phyloP scores from a whole-genome alignment of 1,140 invertebrate species.

The Nautilus pompilius region DNA sequence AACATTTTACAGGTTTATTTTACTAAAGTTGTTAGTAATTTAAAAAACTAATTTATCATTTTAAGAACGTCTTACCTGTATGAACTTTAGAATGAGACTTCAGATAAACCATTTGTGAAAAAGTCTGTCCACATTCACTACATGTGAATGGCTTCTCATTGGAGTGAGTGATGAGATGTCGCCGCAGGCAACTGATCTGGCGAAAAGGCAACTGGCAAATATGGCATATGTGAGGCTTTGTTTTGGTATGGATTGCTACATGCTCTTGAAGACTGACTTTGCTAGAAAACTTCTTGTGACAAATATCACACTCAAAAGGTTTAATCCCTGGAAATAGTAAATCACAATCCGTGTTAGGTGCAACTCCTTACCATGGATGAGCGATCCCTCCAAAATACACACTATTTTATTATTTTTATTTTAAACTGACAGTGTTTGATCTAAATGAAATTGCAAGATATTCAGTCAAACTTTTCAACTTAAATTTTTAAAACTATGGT shows the following conservation, averaged over 20 bases:
- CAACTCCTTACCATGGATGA: no score
- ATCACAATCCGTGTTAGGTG: no score
- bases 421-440: no score
- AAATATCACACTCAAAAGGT: conserved; percentile 45
- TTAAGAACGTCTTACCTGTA: conserved; percentile 32
- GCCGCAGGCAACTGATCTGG: conserved; percentile 40
- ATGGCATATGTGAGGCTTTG: conserved; percentile 36
- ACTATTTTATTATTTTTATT: no score
- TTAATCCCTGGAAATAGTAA: conserved; percentile 44
- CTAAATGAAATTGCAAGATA: no score
- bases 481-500: no score
- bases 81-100: conserved; percentile 48
- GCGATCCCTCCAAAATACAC: no score
- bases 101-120: conserved; percentile 45
- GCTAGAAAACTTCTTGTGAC: conserved; percentile 44
- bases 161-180: conserved; percentile 44
- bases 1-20: no score
- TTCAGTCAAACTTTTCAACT: no score
- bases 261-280: conserved; percentile 46
- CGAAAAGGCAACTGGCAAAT: conserved; percentile 40
- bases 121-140: conserved; percentile 34
- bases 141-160: conserved; percentile 37
- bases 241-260: conserved; percentile 35
- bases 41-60: no score
- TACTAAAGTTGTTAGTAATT: no score